Evolutionary conservation across 2,113 vertebrate species (phyloP).

Genomic region (Loxodonta africana): DNA sequence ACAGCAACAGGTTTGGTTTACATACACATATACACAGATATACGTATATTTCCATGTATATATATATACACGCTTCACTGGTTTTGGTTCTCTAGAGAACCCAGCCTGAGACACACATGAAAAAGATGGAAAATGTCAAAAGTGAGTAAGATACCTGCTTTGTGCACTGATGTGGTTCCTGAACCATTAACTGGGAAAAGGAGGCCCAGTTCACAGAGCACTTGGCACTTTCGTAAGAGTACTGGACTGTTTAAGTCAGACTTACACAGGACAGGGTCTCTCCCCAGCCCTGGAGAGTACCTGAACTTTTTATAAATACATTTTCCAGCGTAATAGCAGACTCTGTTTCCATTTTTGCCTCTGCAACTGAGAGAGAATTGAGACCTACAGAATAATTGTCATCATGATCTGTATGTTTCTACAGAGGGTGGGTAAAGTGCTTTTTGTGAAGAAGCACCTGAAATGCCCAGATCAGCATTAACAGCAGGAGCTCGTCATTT

Average conservation of each 20-base stretch:
- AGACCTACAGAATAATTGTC: not conserved
- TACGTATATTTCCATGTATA: too few species aligned
- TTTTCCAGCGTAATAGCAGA: not conserved
- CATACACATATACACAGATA: too few species aligned
- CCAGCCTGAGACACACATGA: not conserved
- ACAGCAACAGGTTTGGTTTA: too few species aligned
- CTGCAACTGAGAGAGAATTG: slow-evolving; percentile 5
- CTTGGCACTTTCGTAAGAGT: not conserved
- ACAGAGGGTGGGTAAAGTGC: not conserved
- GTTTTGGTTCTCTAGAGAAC: too few species aligned
- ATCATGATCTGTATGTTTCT: slow-evolving; percentile 57
- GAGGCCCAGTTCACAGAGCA: not conserved
- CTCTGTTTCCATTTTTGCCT: slow-evolving; percentile 47
- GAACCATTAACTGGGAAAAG: not conserved
- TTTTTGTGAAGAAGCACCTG: not conserved
- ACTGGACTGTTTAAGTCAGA: not conserved
- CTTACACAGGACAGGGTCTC: not conserved
- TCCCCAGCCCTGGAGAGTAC: not conserved
- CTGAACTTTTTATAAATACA: not conserved
- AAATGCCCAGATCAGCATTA: not conserved
- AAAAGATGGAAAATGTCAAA: not conserved
- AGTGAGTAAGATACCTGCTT: not conserved
- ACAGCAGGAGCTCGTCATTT: not conserved
- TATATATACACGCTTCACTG: too few species aligned
- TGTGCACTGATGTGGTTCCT: not conserved